These are phyloP conservation scores for Mystacornis crossleyi DNA, from an alignment of 2,113 vertebrate genomes.

Conservation along the genomic window DNA sequence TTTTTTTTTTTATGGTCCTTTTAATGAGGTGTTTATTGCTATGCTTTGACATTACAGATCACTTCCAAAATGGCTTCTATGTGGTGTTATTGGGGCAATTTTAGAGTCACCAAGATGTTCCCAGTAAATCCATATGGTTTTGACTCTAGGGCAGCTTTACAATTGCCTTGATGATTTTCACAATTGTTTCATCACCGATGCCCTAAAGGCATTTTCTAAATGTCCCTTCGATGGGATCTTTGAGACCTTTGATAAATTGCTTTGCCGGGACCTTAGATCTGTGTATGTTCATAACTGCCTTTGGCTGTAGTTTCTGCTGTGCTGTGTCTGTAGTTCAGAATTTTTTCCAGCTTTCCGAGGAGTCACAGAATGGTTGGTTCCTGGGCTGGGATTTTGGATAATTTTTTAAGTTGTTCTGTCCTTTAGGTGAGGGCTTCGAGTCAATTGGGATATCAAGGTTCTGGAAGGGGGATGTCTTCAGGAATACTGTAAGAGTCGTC, in stretches of 20 bases:
- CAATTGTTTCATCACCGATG: not conserved
- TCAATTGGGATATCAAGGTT: not conserved
- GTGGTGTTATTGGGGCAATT: not conserved
- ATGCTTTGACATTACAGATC: not conserved
- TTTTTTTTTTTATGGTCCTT: not conserved
- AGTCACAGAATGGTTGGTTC: not conserved
- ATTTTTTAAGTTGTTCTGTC: not conserved
- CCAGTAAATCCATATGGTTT: not conserved
- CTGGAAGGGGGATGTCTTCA: not conserved
- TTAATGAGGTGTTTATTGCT: slow-evolving; percentile 40
- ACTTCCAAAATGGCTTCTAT: slow-evolving; percentile 12
- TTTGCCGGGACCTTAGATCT: not conserved
- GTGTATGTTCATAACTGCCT: not conserved
- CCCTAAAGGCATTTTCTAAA: not conserved
- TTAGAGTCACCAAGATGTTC: not conserved
- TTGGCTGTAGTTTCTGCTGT: not conserved
- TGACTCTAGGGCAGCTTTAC: slow-evolving; percentile 11
- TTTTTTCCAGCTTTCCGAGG: not conserved
- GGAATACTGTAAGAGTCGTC: not conserved
- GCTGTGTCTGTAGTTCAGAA: not conserved
- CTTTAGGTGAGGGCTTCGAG: not conserved
- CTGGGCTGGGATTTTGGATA: not conserved
- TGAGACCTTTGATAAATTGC: not conserved
- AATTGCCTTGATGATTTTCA: not conserved
- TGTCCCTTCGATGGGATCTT: not conserved